phyloP scores from a whole-genome alignment of 2,113 vertebrate species.

The Nettapus auritus region DNA sequence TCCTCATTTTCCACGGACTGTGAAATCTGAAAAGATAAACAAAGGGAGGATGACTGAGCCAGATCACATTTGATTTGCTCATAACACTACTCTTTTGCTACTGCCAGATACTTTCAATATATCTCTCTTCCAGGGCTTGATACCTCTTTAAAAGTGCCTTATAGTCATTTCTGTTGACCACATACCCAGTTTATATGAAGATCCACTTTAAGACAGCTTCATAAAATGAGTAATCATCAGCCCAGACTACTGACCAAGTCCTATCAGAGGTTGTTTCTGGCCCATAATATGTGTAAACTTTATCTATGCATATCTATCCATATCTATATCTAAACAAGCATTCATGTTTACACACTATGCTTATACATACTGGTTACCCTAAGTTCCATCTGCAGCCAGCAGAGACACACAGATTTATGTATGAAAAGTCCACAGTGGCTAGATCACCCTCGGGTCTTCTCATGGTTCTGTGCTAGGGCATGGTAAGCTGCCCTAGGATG shows the following conservation, averaged over 20 bases:
- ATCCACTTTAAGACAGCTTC: not conserved
- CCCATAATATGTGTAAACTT: not conserved
- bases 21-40: not conserved
- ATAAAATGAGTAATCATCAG: not conserved
- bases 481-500: not conserved
- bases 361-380: not conserved
- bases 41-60: not conserved
- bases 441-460: not conserved
- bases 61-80: not conserved
- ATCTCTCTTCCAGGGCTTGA: not conserved
- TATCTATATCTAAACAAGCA: not conserved
- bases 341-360: not conserved
- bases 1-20: not conserved
- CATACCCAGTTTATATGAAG: not conserved
- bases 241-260: not conserved
- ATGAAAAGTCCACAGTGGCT: not conserved
- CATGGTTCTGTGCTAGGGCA: not conserved
- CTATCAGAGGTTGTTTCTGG: not conserved
- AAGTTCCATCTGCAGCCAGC: not conserved
- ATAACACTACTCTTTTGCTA: not conserved
- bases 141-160: not conserved
- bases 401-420: not conserved
- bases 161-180: not conserved
- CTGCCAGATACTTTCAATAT: not conserved
- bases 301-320: not conserved